Conservation (phyloP, 2,113 vertebrate genomes). For the Peromyscus maniculatus region DNA sequence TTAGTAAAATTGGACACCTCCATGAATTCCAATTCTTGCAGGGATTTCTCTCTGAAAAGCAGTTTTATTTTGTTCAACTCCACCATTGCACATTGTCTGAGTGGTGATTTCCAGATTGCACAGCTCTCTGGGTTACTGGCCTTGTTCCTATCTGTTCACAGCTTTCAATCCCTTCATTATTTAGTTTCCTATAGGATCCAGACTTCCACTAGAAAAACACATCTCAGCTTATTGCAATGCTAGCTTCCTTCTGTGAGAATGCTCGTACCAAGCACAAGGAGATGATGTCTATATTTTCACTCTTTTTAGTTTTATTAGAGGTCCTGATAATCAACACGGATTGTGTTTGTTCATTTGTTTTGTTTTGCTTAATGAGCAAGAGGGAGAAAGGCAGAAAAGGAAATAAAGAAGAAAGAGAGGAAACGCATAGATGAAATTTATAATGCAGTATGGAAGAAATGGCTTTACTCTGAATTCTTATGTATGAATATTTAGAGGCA, state of each 20-base stretch:
- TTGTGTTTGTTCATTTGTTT: not conserved
- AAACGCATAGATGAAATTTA: not conserved
- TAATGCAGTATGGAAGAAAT: not conserved
- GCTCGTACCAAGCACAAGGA: not conserved
- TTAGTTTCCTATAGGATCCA: slow-evolving; percentile 12
- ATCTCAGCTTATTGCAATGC: not conserved
- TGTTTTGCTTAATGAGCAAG: not conserved
- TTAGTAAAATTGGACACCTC: slow-evolving; percentile 35
- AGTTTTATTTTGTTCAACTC: not conserved
- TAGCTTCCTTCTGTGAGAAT: not conserved
- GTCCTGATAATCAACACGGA: not conserved
- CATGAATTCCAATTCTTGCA: not conserved
- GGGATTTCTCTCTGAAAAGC: not conserved
- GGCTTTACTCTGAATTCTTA: not conserved
- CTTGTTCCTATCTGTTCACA: not conserved
- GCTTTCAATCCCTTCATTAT: not conserved
- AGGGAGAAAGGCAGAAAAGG: not conserved
- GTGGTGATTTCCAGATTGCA: not conserved
- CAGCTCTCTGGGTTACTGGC: not conserved
- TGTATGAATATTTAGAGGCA: not conserved
- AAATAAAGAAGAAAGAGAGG: not conserved
- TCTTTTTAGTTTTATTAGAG: not conserved
- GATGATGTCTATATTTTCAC: not conserved
- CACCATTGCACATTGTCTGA: not conserved
- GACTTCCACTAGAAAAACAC: not conserved